A percentile compares a stretch with the other conserved stretches of the same genome.
These are phyloP conservation scores for Tragulus kanchil DNA, from an alignment of 2,113 vertebrate species.

Conservation along the genomic window DNA sequence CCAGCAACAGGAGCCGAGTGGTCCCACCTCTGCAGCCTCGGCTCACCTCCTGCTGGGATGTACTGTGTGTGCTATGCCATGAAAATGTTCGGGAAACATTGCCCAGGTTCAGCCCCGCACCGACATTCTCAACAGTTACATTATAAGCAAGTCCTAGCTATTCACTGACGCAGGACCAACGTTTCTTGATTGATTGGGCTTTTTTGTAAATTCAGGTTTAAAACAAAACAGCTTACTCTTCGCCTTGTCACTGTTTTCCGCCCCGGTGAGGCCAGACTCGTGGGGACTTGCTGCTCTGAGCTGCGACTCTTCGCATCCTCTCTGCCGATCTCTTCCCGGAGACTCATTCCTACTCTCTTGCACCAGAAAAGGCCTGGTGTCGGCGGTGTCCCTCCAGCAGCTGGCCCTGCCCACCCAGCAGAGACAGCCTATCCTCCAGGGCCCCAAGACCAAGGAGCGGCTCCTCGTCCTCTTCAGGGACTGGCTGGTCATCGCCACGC, in stretches of 20 bases:
- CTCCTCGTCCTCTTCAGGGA: conserved; percentile 88
- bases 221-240: background rate
- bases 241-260: background rate
- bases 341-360: background rate
- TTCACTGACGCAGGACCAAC: background rate
- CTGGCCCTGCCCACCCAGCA: conserved; percentile 85
- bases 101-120: background rate
- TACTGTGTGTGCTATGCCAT: fast-evolving
- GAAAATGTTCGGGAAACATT: background rate
- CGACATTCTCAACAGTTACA: background rate
- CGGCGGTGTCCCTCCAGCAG: conserved; percentile 83
- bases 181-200: background rate
- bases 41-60: background rate
- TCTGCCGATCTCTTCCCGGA: background rate
- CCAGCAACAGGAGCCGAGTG: fast-evolving
- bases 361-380: conserved; percentile 85
- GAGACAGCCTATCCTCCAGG: conserved; percentile 86
- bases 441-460: conserved; percentile 84
- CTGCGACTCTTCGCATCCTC: background rate
- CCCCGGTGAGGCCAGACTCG: background rate
- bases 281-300: background rate
- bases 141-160: fast-evolving
- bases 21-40: background rate
- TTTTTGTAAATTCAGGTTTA: background rate
- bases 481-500: conserved; percentile 86